A percentile compares a stretch with the other conserved stretches of the same genome.
phyloP scores from a whole-genome alignment of 2,888 invertebrate species.

The Chloroclysta siterata region DNA sequence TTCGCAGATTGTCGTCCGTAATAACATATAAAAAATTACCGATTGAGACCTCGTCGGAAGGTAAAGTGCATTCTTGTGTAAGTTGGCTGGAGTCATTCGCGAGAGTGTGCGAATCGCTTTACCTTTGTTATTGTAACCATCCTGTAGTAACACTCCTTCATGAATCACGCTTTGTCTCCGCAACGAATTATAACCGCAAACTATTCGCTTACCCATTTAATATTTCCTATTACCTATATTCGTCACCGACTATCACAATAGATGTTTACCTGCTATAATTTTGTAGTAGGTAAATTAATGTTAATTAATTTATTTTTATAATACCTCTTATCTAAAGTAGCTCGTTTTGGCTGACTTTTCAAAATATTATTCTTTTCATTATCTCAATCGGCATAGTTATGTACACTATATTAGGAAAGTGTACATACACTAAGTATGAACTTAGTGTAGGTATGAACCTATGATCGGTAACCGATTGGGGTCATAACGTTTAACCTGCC shows the following conservation, averaged over 20 bases:
- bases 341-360: too few species aligned
- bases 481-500: background rate
- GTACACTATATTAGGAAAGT: too few species aligned
- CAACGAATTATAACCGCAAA: conserved; percentile 47
- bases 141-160: conserved; percentile 47
- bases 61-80: conserved; percentile 83
- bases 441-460: too few species aligned
- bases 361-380: too few species aligned
- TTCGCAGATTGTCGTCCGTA: conserved; percentile 65
- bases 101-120: conserved; percentile 73
- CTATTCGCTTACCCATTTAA: background rate
- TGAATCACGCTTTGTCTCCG: conserved; percentile 59
- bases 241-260: conserved; percentile 19
- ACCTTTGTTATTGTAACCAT: conserved; percentile 58
- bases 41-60: conserved; percentile 71
- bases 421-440: too few species aligned
- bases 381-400: too few species aligned
- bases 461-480: too few species aligned
- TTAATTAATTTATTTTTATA: background rate
- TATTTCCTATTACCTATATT: background rate
- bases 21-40: conserved; percentile 76
- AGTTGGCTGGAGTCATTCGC: conserved; percentile 72
- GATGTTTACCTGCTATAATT: background rate
- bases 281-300: background rate
- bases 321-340: too few species aligned